These are phyloP conservation scores for Emydura subglobosa DNA, from an alignment of 2,113 vertebrate species.

Conservation along the genomic window DNA sequence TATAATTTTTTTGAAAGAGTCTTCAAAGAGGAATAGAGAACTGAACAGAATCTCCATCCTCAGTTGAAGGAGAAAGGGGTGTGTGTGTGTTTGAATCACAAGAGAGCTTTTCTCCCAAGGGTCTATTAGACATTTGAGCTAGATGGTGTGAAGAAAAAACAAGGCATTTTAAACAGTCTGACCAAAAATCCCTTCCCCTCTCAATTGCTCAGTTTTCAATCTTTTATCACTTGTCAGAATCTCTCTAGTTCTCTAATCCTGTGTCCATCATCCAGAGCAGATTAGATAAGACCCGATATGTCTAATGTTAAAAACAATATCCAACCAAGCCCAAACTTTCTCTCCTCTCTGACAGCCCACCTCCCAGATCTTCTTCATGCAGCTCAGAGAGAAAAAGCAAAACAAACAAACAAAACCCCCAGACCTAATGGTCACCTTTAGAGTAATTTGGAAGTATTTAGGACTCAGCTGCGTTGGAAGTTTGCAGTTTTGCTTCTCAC, in stretches of 20 bases:
- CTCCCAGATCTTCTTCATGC: not conserved
- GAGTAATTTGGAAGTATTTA: not conserved
- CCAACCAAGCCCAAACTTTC: not conserved
- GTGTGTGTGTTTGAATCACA: not conserved
- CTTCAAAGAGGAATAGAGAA: not conserved
- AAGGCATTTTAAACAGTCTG: not conserved
- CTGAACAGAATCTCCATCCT: accelerated
- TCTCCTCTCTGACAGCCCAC: not conserved
- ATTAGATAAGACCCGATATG: not conserved
- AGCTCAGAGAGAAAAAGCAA: not conserved
- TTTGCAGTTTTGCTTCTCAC: not conserved
- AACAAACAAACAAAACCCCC: not conserved
- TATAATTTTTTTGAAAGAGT: not conserved
- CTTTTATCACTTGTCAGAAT: accelerated
- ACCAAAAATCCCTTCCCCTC: not conserved
- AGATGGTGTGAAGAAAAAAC: not conserved
- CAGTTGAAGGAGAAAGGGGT: not conserved
- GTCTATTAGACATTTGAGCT: not conserved
- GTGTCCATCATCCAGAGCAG: not conserved
- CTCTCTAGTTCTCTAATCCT: accelerated
- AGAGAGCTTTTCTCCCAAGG: not conserved
- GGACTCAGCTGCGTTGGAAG: not conserved
- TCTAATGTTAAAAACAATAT: not conserved
- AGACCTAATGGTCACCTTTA: not conserved
- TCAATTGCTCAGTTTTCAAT: not conserved